These are phyloP conservation scores for Caenorhabditis tropicalis DNA, from an alignment of 1,140 invertebrate species.

Conservation along the genomic window DNA sequence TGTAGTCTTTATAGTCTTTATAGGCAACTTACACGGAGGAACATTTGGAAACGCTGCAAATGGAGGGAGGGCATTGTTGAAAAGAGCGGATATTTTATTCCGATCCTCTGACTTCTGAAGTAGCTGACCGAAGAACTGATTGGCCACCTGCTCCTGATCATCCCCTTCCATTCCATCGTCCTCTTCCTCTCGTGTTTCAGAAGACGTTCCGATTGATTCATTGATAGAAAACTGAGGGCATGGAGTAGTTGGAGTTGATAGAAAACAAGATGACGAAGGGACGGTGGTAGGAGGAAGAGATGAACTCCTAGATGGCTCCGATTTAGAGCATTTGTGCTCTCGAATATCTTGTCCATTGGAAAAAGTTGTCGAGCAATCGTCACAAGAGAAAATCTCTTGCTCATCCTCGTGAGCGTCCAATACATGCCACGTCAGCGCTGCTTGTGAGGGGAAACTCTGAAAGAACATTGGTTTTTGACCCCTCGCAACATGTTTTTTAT, in stretches of 20 bases:
- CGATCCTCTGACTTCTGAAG: neutral
- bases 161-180: slow-evolving; percentile 5
- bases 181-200: slow-evolving; percentile 6
- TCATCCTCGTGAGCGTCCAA: slow-evolving; percentile 49
- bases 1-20: neutral
- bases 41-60: slow-evolving; percentile 35
- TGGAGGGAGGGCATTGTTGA: neutral
- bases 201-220: slow-evolving; percentile 26
- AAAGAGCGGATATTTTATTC: neutral
- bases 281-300: neutral
- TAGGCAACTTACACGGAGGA: slow-evolving; percentile 37
- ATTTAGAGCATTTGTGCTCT: slow-evolving; percentile 47
- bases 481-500: neutral
- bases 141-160: neutral
- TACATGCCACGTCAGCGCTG: slow-evolving; percentile 57
- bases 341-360: slow-evolving; percentile 39
- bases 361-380: slow-evolving; percentile 49
- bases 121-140: neutral
- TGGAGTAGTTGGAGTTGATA: neutral
- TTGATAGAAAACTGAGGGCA: slow-evolving; percentile 22
- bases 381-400: slow-evolving; percentile 51
- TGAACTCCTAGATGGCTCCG: neutral
- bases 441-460: slow-evolving; percentile 48
- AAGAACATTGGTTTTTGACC: no score
- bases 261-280: neutral